Evolutionary conservation across 2,797 vertebrate genomes (phyloP).

Genomic region (Columba guinea): DNA sequence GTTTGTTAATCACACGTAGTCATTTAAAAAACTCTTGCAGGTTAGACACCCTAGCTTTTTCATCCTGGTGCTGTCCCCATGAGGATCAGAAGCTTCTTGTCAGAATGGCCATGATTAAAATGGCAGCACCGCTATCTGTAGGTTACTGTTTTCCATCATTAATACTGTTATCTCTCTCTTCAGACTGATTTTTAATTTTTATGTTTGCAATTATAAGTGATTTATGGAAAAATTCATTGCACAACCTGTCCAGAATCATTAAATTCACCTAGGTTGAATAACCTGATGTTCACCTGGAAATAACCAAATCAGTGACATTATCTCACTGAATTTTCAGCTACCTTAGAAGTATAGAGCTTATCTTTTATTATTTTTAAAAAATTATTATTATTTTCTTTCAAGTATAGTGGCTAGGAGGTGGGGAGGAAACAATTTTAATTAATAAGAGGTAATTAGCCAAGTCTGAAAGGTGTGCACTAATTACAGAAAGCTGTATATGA

Average conservation of each 20-base stretch:
- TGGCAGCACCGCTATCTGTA: slow-evolving; percentile 69
- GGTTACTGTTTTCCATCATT: slow-evolving; percentile 79
- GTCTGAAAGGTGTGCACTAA: slow-evolving; percentile 75
- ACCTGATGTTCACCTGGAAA: slow-evolving; percentile 87
- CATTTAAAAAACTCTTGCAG: slow-evolving; percentile 37
- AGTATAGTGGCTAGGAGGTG: slow-evolving; percentile 24
- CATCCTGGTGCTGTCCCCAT: slow-evolving; percentile 8
- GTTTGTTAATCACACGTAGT: slow-evolving; percentile 14
- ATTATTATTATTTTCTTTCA: background rate
- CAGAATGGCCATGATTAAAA: slow-evolving; percentile 77
- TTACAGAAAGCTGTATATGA: slow-evolving; percentile 73
- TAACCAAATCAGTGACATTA: slow-evolving; percentile 77
- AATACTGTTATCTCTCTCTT: slow-evolving; percentile 85
- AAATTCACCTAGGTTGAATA: slow-evolving; percentile 91
- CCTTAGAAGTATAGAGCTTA: slow-evolving; percentile 55
- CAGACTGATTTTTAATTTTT: slow-evolving; percentile 88
- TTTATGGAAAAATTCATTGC: slow-evolving; percentile 88
- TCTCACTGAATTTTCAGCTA: slow-evolving; percentile 70
- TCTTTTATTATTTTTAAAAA: background rate
- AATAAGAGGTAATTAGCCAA: slow-evolving; percentile 78
- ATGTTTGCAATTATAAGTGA: slow-evolving; percentile 84
- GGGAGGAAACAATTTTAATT: slow-evolving; percentile 71
- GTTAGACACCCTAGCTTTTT: slow-evolving; percentile 9
- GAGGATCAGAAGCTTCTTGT: slow-evolving; percentile 73
- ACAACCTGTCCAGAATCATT: slow-evolving; percentile 86